Evolutionary conservation across 2,888 invertebrate genomes (phyloP), one percentile per base, ranked within the genome.

Genomic region (Andrena trimmerana): DNA sequence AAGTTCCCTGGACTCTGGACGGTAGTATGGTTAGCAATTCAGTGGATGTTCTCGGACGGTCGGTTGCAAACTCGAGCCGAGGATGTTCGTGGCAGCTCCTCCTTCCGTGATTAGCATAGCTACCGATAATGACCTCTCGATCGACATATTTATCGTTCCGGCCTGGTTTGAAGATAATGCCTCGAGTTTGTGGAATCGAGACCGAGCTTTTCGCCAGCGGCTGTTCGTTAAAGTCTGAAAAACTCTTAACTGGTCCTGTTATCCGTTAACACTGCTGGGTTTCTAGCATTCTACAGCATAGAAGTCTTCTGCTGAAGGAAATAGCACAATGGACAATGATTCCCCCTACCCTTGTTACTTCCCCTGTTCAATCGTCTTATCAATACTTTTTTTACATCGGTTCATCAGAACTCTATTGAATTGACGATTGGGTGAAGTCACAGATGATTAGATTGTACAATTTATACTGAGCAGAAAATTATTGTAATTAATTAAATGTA

Each of bases 81-180:
- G 76, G 78, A 86, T 86, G 78, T 72, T 76, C 79, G 82, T 67
- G 78, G 84, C 80, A 70, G 78, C 75, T 82, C 42, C 76, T 52
- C 71, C 80, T 88, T 84, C 72, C 81, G 68, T 33, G 71, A 88
- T 88, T 88, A 88, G 86, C 88, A 87, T 88, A 85, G 60, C 67
- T 54, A 59, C 70, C 71, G 78, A 86, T 88, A 84, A 88, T 85
- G 73, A 85, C 83, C 81, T 71, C 78, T 76, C 71, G 75, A 86
- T 86, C 78, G 71, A 77, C 81, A 71, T 86, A 81, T 86, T 86
- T 84, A 78, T 81, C 86, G 72, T 84, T 54, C 75, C 42, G 60
- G 13, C 50, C 68, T 42, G 52, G 74, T 69, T 69, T 27, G 29
- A 29, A 36, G 42, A 74, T 54, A 69, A 74, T 54, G 29, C 60